phyloP scores from a whole-genome alignment of 1,140 invertebrate species.

The Heliconius hermathena region DNA sequence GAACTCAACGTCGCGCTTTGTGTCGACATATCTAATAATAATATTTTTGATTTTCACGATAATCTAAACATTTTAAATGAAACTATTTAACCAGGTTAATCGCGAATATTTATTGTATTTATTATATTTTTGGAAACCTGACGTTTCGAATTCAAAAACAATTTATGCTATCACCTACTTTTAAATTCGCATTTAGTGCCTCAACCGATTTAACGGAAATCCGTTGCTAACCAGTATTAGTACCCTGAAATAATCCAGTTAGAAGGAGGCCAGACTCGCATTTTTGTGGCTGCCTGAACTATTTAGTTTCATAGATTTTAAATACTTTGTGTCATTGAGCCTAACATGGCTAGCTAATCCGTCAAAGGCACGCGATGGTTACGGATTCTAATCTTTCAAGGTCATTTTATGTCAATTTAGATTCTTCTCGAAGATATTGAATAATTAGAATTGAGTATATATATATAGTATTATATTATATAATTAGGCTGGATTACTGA shows the following conservation, averaged over 20 bases:
- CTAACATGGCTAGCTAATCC: not conserved
- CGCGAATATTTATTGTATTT: too few species aligned
- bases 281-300: slow-evolving; percentile 20
- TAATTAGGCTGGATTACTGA: too few species aligned
- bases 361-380: not conserved
- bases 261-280: not conserved
- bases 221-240: slow-evolving; percentile 12
- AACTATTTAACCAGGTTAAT: too few species aligned
- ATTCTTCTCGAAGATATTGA: not conserved
- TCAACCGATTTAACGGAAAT: slow-evolving; percentile 12
- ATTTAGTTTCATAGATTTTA: slow-evolving; percentile 4
- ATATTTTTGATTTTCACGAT: too few species aligned
- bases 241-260: slow-evolving; percentile 20
- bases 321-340: not conserved
- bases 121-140: too few species aligned
- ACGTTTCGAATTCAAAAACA: not conserved
- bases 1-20: too few species aligned
- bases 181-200: not conserved
- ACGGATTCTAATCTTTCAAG: not conserved
- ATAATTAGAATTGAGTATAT: not conserved
- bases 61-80: too few species aligned
- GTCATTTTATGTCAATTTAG: not conserved
- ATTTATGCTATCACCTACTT: not conserved
- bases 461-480: too few species aligned
- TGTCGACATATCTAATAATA: too few species aligned